These are phyloP conservation scores for Zygogramma bicolorata DNA, from an alignment of 2,888 invertebrate species.

Conservation along the genomic window DNA sequence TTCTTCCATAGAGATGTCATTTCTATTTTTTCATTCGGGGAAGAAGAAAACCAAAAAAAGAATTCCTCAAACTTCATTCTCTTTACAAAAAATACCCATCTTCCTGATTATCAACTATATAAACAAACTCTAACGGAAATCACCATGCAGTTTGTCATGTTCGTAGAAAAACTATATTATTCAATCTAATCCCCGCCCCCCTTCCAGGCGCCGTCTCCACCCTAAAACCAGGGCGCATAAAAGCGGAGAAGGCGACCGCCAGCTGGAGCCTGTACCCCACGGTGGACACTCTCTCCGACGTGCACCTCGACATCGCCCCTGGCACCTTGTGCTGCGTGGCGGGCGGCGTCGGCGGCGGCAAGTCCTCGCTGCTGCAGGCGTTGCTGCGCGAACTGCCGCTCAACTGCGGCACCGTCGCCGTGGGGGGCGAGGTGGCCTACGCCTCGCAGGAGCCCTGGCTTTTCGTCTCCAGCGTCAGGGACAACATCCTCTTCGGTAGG, in stretches of 20 bases:
- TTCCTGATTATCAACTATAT: too few relatives aligned
- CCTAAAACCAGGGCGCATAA: conserved; percentile 54
- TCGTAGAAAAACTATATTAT: too few relatives aligned
- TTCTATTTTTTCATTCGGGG: too few relatives aligned
- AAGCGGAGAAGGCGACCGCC: conserved; percentile 49
- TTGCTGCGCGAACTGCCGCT: conserved; percentile 79
- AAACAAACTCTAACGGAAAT: too few relatives aligned
- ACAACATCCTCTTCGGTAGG: conserved; percentile 85
- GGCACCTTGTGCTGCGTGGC: conserved; percentile 69
- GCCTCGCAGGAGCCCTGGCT: conserved; percentile 87
- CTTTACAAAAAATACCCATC: too few relatives aligned
- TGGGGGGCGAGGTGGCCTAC: conserved; percentile 77
- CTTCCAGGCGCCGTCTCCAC: conserved; percentile 58
- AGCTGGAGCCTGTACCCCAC: conserved; percentile 57
- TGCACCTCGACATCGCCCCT: conserved; percentile 67
- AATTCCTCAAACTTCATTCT: too few relatives aligned
- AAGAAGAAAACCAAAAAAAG: too few relatives aligned
- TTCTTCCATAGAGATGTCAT: too few relatives aligned
- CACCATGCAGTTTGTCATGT: too few relatives aligned
- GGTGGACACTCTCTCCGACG: conserved; percentile 64
- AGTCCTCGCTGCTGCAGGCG: conserved; percentile 77
- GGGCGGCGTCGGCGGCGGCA: conserved; percentile 75
- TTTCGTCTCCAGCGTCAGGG: conserved; percentile 77
- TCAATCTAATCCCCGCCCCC: too few relatives aligned
- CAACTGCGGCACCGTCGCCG: conserved; percentile 71